Evolutionary conservation across 2,888 invertebrate genomes (phyloP).

Genomic region (Ochropleura plecta): DNA sequence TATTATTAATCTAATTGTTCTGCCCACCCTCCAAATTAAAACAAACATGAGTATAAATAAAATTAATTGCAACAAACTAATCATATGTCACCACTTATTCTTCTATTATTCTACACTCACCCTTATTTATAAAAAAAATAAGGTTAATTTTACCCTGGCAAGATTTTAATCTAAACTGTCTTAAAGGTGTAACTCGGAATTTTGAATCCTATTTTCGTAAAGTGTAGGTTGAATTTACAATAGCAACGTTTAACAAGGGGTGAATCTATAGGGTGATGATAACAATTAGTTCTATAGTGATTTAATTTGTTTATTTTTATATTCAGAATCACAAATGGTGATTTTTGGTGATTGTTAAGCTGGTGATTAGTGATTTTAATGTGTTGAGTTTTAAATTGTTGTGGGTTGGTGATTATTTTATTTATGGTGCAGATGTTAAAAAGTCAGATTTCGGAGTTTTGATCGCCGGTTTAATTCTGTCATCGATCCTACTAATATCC

Average conservation of each 20-base stretch:
- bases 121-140: fast-evolving
- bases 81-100: slow-evolving; percentile 37
- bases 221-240: slow-evolving; percentile 9
- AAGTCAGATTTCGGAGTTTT: not conserved
- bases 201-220: not conserved
- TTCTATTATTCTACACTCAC: not conserved
- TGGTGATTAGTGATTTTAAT: slow-evolving; percentile 47
- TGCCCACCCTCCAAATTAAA: slow-evolving; percentile 42
- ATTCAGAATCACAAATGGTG: slow-evolving; percentile 44
- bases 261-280: slow-evolving; percentile 35
- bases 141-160: slow-evolving; percentile 2
- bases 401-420: slow-evolving; percentile 31
- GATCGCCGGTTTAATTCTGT: not conserved
- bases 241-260: slow-evolving; percentile 9
- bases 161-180: not conserved
- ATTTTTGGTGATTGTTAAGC: slow-evolving; percentile 48
- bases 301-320: slow-evolving; percentile 75
- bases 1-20: slow-evolving; percentile 20
- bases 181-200: not conserved
- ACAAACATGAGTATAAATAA: slow-evolving; percentile 47
- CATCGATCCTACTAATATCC: no score
- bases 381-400: slow-evolving; percentile 33
- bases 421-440: not conserved
- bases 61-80: slow-evolving; percentile 34
- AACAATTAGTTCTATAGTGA: slow-evolving; percentile 60